Base-by-base conservation (phyloP, 1,140 invertebrate genomes). In the Diploscapter pachys region DNA sequence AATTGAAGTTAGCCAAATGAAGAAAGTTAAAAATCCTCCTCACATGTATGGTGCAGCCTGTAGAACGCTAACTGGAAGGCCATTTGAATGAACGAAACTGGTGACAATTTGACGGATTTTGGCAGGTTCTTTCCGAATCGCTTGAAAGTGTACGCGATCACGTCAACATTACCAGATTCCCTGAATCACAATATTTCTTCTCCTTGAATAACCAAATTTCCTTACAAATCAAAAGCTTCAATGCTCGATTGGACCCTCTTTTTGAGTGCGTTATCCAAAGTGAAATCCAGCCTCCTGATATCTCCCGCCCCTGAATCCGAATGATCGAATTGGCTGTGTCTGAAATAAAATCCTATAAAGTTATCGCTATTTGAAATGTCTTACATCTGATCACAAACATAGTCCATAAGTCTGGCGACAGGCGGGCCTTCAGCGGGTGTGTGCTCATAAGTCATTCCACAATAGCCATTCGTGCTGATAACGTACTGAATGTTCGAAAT, bases 371-470 rank as follows among this genome's bases (percentile, higher is more conserved):
- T 54, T 13, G 0, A 67, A 76, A 13, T 84, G 31, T 31, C 88
- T 88, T 88, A 92, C 91, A 92, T 88, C 77, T 90, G 91, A 71
- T 90, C 88, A 11, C 90, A 88, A 72, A 93, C 89, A 86, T 91
- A 91, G 86, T 96, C 93, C 80, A 92, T 91, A 75, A 96, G 87
- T 69, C 91, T 89, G 53, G 92, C 92, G 76, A 96, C 90, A 3
- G 94, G 92, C 72, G 92, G 91, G 2, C 93, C 94, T 88, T 96
- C 94, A 53, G 93, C 93, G 3, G 93, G 92, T 4, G 93, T 93
- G 86, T 97, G 94, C 86, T 98, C 95, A 86, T 96, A 96, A 13
- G 91, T 92, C 59, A 96, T 87, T 2, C 94, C 95, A 79, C 91
- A 89, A 70, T 91, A 89, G 55, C 94, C 94, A 86, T 94, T 91